Base-by-base conservation (phyloP, 1,140 invertebrate species). In the Euschistus heros region DNA sequence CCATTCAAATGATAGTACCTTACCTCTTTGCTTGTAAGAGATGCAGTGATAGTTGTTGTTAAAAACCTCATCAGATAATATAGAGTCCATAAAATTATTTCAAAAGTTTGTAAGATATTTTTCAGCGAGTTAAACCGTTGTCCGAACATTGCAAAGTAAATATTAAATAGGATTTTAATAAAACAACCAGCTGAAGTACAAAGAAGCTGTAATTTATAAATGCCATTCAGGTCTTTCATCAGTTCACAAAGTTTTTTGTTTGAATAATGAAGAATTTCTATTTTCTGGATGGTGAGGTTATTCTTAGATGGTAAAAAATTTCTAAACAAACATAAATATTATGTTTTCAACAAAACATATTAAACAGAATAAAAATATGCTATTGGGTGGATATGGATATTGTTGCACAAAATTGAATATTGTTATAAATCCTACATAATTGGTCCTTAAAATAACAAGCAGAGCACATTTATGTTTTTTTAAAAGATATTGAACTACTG, bases 71-170 rank as follows among this genome's bases (percentile, higher is more conserved):
- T 30, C 8, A 54, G 22, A 30, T 69, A 70, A 62, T 67, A 68
- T 17, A 69, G 14, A 26, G 55, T 69, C 69, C 68, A 70, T 37
- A 63, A 65, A 17, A 68, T 57, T 2, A 67, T 66, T 27, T 64
- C 33, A 1, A 69, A 33, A 33, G 65, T 20, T 54, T 68, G 60
- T 5, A 50, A 22, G 13, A 17, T 17, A 54, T 54, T 4, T 17
- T 54, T 22, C 13, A 54, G 42, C 3, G 68, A 60, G 7, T 62
- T 65, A 30, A 68, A 63, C 10, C 67, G 63, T 20, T 68, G 66
- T n/a, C 70, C 67, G 24, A 71, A 71, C 64, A 71, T 67, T 3
- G 67, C 54, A 30, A 71, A 71, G 63, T 71, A 71, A 46, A 70
- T 62, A 55, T 71, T 68, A 42, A 71, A 68, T n/a, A 71, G 60